Conservation (phyloP, 2,797 vertebrate genomes). For the Apogon talboti region DNA sequence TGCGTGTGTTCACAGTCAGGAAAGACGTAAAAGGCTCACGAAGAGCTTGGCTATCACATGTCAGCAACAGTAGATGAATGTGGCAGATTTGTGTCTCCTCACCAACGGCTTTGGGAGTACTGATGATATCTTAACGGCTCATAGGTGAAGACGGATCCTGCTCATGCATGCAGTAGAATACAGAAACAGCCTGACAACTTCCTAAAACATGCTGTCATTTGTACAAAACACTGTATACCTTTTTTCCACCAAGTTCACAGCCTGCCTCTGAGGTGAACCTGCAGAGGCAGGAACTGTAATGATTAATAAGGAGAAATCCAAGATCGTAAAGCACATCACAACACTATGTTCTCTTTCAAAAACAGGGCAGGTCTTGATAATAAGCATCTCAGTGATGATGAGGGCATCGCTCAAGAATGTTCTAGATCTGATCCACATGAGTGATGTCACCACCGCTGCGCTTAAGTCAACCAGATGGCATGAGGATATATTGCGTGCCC, state of each 20-base stretch:
- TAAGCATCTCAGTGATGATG: constrained; percentile 68
- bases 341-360: constrained; percentile 38
- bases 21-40: constrained; percentile 26
- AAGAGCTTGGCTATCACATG: constrained; percentile 32
- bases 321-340: constrained; percentile 42
- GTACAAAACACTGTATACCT: not conserved
- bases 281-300: constrained; percentile 30
- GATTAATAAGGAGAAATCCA: constrained; percentile 51
- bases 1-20: constrained; percentile 38
- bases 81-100: constrained; percentile 34
- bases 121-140: constrained; percentile 47
- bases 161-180: constrained; percentile 19
- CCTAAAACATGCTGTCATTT: constrained; percentile 38
- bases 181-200: constrained; percentile 47
- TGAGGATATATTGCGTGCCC: constrained; percentile 41
- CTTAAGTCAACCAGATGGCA: constrained; percentile 72
- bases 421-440: constrained; percentile 67
- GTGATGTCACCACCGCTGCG: constrained; percentile 71
- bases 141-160: constrained; percentile 45
- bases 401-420: constrained; percentile 72
- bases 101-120: constrained; percentile 4
- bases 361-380: constrained; percentile 71
- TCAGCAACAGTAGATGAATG: constrained; percentile 52
- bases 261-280: constrained; percentile 45
- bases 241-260: constrained; percentile 28